Evolutionary conservation across 2,113 vertebrate genomes (phyloP).

Genomic region (Rhabdomys dilectus): DNA sequence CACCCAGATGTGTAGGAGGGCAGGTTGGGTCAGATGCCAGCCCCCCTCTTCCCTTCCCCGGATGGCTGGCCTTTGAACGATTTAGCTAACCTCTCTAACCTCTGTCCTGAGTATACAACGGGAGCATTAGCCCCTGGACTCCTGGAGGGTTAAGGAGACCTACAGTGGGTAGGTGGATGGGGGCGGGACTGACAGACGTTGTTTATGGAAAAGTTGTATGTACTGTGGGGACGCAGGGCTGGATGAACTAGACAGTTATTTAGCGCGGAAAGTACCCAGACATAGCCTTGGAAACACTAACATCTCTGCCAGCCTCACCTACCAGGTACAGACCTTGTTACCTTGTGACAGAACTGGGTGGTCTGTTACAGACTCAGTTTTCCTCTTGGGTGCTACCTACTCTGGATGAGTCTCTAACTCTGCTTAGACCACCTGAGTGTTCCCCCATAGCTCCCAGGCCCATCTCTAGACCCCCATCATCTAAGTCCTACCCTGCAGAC

Average conservation of each 20-base stretch:
- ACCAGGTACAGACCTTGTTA: not conserved
- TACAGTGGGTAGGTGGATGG: not conserved
- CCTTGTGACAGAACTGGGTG: not conserved
- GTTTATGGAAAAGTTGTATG: not conserved
- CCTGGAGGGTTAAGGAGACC: not conserved
- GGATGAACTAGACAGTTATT: not conserved
- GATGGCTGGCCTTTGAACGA: constrained; percentile 60
- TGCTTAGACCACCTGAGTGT: not conserved
- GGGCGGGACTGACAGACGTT: not conserved
- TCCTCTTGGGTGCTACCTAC: not conserved
- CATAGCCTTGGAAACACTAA: too few relatives aligned
- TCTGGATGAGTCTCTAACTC: not conserved
- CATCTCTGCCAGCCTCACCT: not conserved
- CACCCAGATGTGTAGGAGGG: not conserved
- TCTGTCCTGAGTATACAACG: constrained; percentile 24
- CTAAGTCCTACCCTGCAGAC: not conserved
- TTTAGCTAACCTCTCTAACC: not conserved
- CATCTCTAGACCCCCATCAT: not conserved
- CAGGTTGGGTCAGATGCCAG: not conserved
- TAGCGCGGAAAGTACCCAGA: not conserved
- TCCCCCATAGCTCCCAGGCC: not conserved
- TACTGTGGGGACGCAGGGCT: rapidly evolving
- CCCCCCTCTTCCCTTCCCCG: rapidly evolving
- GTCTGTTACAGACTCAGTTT: not conserved
- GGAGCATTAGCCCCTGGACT: not conserved